Base-by-base conservation (phyloP, 37 sponge, comb jelly and placozoan genomes). In the Halisarca cf. caerulea region DNA sequence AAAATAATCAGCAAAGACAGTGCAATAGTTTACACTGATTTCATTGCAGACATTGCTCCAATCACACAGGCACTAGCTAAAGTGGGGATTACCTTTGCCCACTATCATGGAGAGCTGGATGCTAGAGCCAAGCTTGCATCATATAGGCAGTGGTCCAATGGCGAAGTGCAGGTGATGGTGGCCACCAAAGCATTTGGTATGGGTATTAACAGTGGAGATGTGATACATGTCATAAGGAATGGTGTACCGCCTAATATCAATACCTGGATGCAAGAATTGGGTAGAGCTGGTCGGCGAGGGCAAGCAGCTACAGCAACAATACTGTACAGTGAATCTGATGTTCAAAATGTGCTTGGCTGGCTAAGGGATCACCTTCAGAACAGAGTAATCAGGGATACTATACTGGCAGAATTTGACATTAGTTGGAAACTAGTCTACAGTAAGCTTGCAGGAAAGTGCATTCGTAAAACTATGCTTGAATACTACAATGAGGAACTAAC, bases 281-380 rank as follows among this genome's bases (percentile, higher is more conserved):
- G 57, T 54, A 54, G 57, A 17, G 57, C 57, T 18, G 57, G 57
- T 11, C 57, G 57, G 57, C 11, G 57, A 18, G 57, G 57, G 57
- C 57, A 54, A 17, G 57, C 57, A 54, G 57, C 57, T 54, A 54
- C 57, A 54, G 57, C 57, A 17, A 54, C 57, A 54, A 54, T 54
- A 54, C 57, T 54, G 11, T 54, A 54, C 57, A 54, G 57, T 54
- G 57, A 54, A 17, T 54, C 57, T 54, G 57, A 54, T 54, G 57
- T 54, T 54, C 57, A 54, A 54, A 54, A 54, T 54, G 57, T 54
- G 57, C 57, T 54, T 54, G 57, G 57, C 57, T 54, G 57, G 57
- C 57, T 54, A 54, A 11, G 57, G 11, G 57, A 54, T 54, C 57
- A 54, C 17, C 17, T 54, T 18, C 57, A 54, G 57, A 54, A 54